Base-by-base conservation (phyloP, 2,888 invertebrate genomes). In the Theretra japonica region DNA sequence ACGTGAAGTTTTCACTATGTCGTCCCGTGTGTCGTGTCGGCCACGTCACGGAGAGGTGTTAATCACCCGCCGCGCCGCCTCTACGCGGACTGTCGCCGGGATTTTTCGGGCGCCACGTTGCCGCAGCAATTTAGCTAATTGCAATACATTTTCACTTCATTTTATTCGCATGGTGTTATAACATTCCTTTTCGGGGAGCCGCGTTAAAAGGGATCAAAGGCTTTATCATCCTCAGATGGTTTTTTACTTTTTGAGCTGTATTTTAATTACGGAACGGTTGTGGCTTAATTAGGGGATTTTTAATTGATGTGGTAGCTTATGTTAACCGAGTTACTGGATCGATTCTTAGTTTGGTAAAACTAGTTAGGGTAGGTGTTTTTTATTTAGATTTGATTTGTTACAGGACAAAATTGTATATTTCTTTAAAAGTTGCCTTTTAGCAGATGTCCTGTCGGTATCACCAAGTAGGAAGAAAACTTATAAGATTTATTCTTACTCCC, bases 141-240 rank as follows among this genome's bases (percentile, higher is more conserved):
- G 84, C 83, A 82, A 81, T 84, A 82, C 81, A 83, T 85, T 85
- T 79, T 81, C 82, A 82, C 80, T 85, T 82, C 78, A 83, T 83
- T 85, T 82, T 83, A 80, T 83, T 82, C 78, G 72, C 73, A 82
- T 83, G 56, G 56, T 56, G 58, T 25, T 58, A 15, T 23, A 57
- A 70, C 53, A 6, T 53, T 53, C 53, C 53, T 53, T 53, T 53
- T 53, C n/a, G 17, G 53, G 41, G 3, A 41, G 17, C 53, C 53
- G 53, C 53, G n/a, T 53, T 53, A 53, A 41, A 41, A 41, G 53
- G 53, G 53, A 53, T 53, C 53, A 53, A 53, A 53, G 70, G 21
- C 7, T 60, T 50, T 69, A 69, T 62, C 71, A 56, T 58, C 23
- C 58, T 58, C 25, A 23, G 23, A 58, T 23, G 25, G 23, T 25